phyloP scores from a whole-genome alignment of 2,888 invertebrate genomes.

The Altica lythri region DNA sequence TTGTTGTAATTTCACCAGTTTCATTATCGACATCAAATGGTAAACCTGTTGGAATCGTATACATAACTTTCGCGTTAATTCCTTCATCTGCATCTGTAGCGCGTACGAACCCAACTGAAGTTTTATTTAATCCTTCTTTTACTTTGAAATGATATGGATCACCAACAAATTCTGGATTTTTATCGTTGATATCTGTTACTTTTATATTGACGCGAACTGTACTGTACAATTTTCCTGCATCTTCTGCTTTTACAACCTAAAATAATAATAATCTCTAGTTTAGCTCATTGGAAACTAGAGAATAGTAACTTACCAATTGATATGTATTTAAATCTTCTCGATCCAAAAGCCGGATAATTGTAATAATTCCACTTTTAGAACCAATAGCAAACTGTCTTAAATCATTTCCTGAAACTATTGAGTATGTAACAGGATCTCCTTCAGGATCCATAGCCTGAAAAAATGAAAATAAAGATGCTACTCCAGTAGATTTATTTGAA shows the following conservation, averaged over 20 bases:
- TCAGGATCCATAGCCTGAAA: conserved; percentile 84
- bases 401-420: conserved; percentile 87
- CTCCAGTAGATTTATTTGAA: not conserved
- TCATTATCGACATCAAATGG: conserved; percentile 80
- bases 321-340: conserved; percentile 88
- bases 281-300: too few relatives aligned
- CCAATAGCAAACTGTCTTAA: conserved; percentile 87
- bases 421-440: conserved; percentile 83
- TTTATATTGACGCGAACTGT: conserved; percentile 86
- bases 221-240: conserved; percentile 79
- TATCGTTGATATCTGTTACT: conserved; percentile 90
- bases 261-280: too few relatives aligned
- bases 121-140: conserved; percentile 64
- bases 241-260: conserved; percentile 82
- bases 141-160: conserved; percentile 82
- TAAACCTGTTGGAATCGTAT: conserved; percentile 76
- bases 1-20: conserved; percentile 79
- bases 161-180: conserved; percentile 85
- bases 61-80: conserved; percentile 79
- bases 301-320: conserved; percentile 77
- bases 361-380: conserved; percentile 84
- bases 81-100: conserved; percentile 87
- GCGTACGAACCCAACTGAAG: conserved; percentile 67
- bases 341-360: conserved; percentile 82
- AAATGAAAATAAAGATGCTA: conserved; percentile 39